These are phyloP conservation scores for Fregetta grallaria DNA, from an alignment of 2,113 vertebrate genomes.

Conservation along the genomic window DNA sequence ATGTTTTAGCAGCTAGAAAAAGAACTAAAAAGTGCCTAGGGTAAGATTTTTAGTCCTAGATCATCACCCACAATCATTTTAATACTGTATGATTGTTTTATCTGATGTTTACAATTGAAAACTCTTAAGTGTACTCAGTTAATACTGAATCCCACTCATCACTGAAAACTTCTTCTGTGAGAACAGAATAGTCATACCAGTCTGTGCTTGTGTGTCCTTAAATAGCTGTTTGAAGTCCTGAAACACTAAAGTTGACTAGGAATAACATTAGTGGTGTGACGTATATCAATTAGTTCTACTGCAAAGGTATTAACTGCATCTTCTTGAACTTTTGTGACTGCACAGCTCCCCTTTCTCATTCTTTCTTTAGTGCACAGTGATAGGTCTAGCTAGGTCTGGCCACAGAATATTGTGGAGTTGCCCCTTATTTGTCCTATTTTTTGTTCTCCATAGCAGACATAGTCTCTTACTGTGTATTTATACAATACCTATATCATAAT, in stretches of 20 bases:
- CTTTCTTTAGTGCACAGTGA: neutral
- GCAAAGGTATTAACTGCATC: neutral
- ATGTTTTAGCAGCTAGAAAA: neutral
- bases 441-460: neutral
- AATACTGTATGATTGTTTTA: slow-evolving; percentile 3
- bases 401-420: neutral
- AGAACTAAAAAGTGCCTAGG: neutral
- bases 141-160: neutral
- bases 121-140: neutral
- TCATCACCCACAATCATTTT: neutral
- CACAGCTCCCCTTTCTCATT: neutral
- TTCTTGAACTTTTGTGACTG: neutral
- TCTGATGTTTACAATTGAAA: neutral
- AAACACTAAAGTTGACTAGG: neutral
- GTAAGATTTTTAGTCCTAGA: slow-evolving; percentile 8
- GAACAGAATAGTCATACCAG: neutral
- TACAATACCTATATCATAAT: neutral
- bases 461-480: neutral
- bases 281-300: neutral
- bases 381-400: neutral
- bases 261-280: neutral
- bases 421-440: neutral
- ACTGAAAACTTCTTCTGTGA: neutral
- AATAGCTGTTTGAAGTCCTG: neutral
- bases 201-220: neutral